Evolutionary conservation across 2,888 invertebrate species (phyloP).

Genomic region (Leptinotarsa tumamoca): DNA sequence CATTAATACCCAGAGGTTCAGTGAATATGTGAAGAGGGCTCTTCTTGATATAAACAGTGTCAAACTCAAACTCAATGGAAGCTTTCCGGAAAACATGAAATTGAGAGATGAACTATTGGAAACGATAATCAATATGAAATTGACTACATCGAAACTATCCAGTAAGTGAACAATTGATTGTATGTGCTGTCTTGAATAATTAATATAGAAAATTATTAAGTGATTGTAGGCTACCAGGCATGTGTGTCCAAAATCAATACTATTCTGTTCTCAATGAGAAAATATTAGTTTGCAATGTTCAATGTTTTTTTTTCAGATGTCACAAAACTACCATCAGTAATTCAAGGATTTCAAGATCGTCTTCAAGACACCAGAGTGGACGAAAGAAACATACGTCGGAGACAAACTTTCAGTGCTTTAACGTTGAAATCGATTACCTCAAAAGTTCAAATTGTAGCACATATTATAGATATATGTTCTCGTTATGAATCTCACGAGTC

Average conservation of each 20-base stretch:
- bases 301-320: conserved; percentile 4
- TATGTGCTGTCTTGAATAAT: too few relatives aligned
- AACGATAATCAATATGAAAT: neutral
- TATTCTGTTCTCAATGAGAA: neutral
- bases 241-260: too few relatives aligned
- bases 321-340: neutral
- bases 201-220: too few relatives aligned
- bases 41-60: conserved; percentile 47
- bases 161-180: neutral
- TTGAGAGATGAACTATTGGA: conserved; percentile 46
- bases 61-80: conserved; percentile 60
- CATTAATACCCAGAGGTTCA: conserved; percentile 54
- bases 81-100: conserved; percentile 58
- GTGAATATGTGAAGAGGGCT: conserved; percentile 51
- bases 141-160: neutral
- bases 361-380: conserved; percentile 31
- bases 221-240: too few relatives aligned
- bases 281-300: neutral
- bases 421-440: conserved; percentile 5
- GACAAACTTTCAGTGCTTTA: conserved; percentile 19
- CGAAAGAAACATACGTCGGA: neutral
- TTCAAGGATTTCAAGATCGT: neutral
- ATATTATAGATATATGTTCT: conserved; percentile 1
- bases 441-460: conserved; percentile 15
- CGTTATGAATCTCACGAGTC: neutral